Evolutionary conservation across 2,888 invertebrate species (phyloP), one percentile per base, ranked within the genome.

Genomic region (Patella pellucida): DNA sequence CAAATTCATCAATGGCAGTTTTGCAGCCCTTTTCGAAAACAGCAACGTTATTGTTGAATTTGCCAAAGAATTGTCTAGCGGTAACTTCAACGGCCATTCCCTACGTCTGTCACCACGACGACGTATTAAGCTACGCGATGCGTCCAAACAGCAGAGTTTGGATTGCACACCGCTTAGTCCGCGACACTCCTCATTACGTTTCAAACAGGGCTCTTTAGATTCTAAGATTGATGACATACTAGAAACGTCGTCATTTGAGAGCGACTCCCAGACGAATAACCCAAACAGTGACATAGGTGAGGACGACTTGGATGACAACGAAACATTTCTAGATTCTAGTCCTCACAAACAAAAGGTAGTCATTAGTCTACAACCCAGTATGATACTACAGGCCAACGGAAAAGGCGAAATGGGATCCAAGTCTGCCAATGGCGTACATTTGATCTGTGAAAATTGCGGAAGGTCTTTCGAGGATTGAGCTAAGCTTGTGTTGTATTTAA

Each of bases 1-100:
- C 0, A 98, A 98, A 92, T 95, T 98, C 72, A 96, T 91, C 74
- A 91, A 91, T 79, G 90, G 91, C 15, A 90, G 90, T 76, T 91
- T 90, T 75, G 91, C 90, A 2, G 90, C 91, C 1, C 81, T 91
- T 62, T 90, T 89, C 79, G 90, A 90, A 73, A 86, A 83, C 74
- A 78, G 76, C 51, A 84, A 81, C 75, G 80, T 82, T 67, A 85
- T 88, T 73, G 83, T 84, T 3, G 87, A 88, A 74, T 89, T 83
- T 72, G 87, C 87, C 3, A 84, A 86, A 74, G 83, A 87, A 74
- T 82, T 88, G 41, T 84, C 84, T 1, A 84, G 80, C n/a, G 82
- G 83, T n/a, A 88, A 88, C 72, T 83, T 84, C 72, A 83, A 85
- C 69, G 87, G 85, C 14, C 85, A 84, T n/a, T 86, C 87, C 2